Percentiles rank a stretch among this genome's conserved stretches.
Conservation (phyloP, 2,797 vertebrate genomes). For the Sebastes alutus region DNA sequence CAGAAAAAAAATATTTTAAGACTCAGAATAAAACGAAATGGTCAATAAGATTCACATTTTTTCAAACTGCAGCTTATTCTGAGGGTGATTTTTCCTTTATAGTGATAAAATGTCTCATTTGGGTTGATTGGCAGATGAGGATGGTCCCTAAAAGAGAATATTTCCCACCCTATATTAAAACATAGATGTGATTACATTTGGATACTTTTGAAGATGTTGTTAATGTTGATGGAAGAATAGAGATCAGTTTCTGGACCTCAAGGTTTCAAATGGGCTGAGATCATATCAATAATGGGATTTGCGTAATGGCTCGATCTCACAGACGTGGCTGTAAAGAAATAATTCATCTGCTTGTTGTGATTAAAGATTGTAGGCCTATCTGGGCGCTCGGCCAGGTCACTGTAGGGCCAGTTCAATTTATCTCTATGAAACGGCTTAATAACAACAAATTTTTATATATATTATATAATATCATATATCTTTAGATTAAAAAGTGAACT, state of each 20-base stretch:
- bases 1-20: neutral
- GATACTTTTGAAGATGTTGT: neutral
- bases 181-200: neutral
- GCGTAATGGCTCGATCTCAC: neutral
- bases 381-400: neutral
- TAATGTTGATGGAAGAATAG: neutral
- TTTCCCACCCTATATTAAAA: neutral
- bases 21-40: neutral
- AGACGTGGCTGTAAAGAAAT: neutral
- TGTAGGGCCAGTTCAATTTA: neutral
- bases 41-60: neutral
- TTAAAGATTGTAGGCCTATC: neutral
- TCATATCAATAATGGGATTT: neutral
- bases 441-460: neutral
- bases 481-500: neutral
- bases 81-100: neutral
- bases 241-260: neutral
- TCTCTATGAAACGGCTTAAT: neutral
- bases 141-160: neutral
- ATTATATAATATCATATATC: neutral
- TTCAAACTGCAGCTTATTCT: neutral
- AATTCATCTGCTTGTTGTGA: neutral
- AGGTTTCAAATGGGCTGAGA: neutral
- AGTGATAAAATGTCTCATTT: neutral
- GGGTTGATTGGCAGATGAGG: neutral